These are phyloP conservation scores for Hybognathus amarus DNA, from an alignment of 2,797 vertebrate species.

Conservation along the genomic window DNA sequence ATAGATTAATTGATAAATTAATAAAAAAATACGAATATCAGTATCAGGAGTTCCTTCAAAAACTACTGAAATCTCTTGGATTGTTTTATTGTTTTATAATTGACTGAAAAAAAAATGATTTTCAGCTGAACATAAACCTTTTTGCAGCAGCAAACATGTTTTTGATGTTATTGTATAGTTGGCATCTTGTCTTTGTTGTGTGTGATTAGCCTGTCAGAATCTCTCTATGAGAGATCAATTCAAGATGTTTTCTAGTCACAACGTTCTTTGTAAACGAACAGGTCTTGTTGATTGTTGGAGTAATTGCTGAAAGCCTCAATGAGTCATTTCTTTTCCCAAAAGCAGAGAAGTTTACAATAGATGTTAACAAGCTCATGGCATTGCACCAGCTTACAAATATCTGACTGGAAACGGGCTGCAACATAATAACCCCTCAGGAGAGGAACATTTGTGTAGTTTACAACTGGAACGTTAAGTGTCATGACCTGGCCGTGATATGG, in stretches of 20 bases:
- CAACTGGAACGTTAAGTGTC: slow-evolving; percentile 43
- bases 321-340: slow-evolving; percentile 61
- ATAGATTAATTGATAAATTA: not conserved
- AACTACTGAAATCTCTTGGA: not conserved
- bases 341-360: slow-evolving; percentile 43
- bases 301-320: slow-evolving; percentile 53
- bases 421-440: slow-evolving; percentile 42
- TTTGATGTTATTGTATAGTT: slow-evolving; percentile 3
- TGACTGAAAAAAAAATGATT: not conserved
- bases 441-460: slow-evolving; percentile 40
- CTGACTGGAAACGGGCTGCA: slow-evolving; percentile 46
- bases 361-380: slow-evolving; percentile 49
- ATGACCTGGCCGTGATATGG: slow-evolving; percentile 42
- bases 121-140: not conserved
- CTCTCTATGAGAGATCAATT: slow-evolving; percentile 42
- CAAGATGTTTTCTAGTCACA: slow-evolving; percentile 42
- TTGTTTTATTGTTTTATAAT: not conserved
- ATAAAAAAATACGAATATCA: not conserved
- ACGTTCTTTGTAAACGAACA: slow-evolving; percentile 35
- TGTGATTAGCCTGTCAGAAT: slow-evolving; percentile 28
- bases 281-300: slow-evolving; percentile 53
- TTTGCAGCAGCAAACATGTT: not conserved
- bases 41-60: not conserved
- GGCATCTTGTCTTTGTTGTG: not conserved
- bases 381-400: slow-evolving; percentile 46